phyloP scores from a whole-genome alignment of 2,888 invertebrate species.

The Hemistola chrysoprasaria region DNA sequence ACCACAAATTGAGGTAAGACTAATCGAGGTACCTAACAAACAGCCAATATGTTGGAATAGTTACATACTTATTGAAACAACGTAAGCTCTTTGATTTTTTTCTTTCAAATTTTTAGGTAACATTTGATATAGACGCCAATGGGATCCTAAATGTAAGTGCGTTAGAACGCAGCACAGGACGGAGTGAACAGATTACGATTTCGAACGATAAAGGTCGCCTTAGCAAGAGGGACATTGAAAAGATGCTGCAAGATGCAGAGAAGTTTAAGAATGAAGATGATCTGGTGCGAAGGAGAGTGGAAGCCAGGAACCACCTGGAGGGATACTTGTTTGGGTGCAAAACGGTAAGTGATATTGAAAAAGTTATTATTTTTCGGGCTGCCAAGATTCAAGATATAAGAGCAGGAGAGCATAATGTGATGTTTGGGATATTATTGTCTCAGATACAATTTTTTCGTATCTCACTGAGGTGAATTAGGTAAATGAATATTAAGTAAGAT shows the following conservation, averaged over 20 bases:
- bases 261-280: constrained; percentile 90
- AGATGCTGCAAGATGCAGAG: constrained; percentile 91
- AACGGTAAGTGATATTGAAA: constrained; percentile 46
- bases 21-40: no score
- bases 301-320: constrained; percentile 89
- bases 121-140: constrained; percentile 95
- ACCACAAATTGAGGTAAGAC: constrained; percentile 85
- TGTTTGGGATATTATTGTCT: no score
- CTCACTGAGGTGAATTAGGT: no score
- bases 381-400: no score
- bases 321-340: constrained; percentile 85
- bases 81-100: no score
- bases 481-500: no score
- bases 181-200: constrained; percentile 91
- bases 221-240: constrained; percentile 93
- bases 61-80: no score
- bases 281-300: constrained; percentile 84
- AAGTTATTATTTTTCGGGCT: no score
- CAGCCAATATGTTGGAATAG: no score
- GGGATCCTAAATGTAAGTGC: constrained; percentile 93
- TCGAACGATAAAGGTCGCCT: constrained; percentile 93
- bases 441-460: no score
- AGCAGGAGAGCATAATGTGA: no score
- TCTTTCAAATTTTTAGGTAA: constrained; percentile 77
- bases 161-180: constrained; percentile 90